Evolutionary conservation across 2,797 vertebrate species (phyloP), one percentile per base, ranked within the genome.

Genomic region (Epinephelus awoara): DNA sequence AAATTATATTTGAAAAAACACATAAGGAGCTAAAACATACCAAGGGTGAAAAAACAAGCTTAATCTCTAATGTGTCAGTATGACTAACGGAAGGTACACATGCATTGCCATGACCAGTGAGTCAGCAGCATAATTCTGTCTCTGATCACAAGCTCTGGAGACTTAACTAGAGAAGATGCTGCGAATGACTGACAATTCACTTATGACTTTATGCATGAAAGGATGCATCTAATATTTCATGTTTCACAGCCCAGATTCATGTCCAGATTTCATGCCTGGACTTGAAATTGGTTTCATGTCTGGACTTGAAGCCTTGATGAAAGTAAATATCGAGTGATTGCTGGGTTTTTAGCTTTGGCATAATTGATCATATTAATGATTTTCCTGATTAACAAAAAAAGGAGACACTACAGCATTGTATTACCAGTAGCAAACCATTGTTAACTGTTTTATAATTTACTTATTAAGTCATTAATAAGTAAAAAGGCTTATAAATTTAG

Each of bases 211-310:
- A 34, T 34, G 34, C 34, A 10, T 29, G 2, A 40, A 17, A 56
- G 0, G 29, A 29, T 44, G 40, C 14, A 42, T 52, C 73, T 38
- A 52, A 18, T 27, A 1, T 29, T 19, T 70, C 13, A 69, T 6
- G 3, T 77, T 65, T 62, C 56, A 49, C 25, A 27, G 49, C 61
- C 58, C 29, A 49, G 67, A 58, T 49, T 38, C 12, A 44, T 0
- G 5, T 59, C 50, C 46, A 51, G 56, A n/a, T 15, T 40, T 55
- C 76, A 79, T 11, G 72, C 54, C 61, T 55, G 18, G n/a, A 84
- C 67, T 2, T 76, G 75, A 71, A 62, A 10, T 50, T 1, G 72
- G 55, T 57, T 75, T 83, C 75, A 34, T 49, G 75, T 57, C 62
- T 68, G 18, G 21, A 58, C 79, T 57, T 72, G 72, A 79, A 44